Percentiles rank a stretch among this genome's conserved stretches.
phyloP scores from a whole-genome alignment of 1,140 invertebrate species.

The Eurytemora carolleeae region DNA sequence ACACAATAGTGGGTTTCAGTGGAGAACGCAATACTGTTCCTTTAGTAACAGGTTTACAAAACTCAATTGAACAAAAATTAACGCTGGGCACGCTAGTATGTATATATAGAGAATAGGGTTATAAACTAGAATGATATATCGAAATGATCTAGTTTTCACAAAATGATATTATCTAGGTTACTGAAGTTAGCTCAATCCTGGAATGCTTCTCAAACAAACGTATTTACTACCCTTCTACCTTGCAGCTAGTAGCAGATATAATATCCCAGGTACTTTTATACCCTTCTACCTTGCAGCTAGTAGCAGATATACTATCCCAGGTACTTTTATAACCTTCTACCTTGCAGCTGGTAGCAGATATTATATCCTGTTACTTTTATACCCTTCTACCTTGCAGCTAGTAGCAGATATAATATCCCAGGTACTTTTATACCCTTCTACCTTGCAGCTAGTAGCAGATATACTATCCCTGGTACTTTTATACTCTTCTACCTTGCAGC shows the following conservation, averaged over 20 bases:
- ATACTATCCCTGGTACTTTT: neutral
- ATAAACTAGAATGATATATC: neutral
- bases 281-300: neutral
- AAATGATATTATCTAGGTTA: neutral
- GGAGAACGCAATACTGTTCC: too few species aligned
- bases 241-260: neutral
- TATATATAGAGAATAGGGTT: neutral
- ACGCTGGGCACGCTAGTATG: neutral
- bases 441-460: neutral
- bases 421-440: neutral
- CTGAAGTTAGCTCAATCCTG: neutral
- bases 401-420: neutral
- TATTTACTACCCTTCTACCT: neutral
- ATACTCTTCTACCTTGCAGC: neutral
- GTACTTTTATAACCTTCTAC: neutral
- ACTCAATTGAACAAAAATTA: neutral
- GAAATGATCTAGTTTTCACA: neutral
- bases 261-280: neutral
- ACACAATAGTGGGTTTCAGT: too few species aligned
- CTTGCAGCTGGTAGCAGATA: neutral
- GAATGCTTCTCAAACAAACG: neutral
- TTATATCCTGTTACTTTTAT: neutral
- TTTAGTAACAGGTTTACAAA: neutral
- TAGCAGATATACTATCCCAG: neutral
- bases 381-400: neutral